A percentile compares a stretch with the other conserved stretches of the same genome.
Evolutionary conservation across 2,888 invertebrate species (phyloP).

Genomic region (Baronia brevicornis): DNA sequence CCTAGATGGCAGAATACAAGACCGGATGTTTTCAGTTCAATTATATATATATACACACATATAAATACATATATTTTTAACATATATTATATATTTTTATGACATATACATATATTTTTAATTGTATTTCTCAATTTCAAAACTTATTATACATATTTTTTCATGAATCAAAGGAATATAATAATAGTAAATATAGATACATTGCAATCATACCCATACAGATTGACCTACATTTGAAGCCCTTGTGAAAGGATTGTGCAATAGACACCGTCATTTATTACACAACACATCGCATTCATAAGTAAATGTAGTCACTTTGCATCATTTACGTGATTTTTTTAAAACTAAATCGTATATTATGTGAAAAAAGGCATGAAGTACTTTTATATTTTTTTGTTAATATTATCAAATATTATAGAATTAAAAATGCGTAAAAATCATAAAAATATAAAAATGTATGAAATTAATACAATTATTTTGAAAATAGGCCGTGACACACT

Average conservation of each 20-base stretch:
- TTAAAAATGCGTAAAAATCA: conserved; percentile 12
- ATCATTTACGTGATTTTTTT: conserved; percentile 53
- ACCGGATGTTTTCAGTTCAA: too few species aligned
- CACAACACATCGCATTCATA: conserved; percentile 69
- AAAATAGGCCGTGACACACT: conserved; percentile 62
- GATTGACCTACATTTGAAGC: conserved; percentile 74
- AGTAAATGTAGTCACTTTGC: conserved; percentile 64
- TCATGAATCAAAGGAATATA: conserved; percentile 4
- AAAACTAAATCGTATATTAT: conserved; percentile 24
- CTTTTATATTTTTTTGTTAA: conserved; percentile 26
- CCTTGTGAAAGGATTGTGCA: conserved; percentile 77
- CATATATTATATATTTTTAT: too few species aligned
- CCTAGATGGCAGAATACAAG: too few species aligned
- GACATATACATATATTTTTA: too few species aligned
- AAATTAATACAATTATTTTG: conserved; percentile 17
- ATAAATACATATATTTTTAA: too few species aligned
- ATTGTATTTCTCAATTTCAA: too few species aligned
- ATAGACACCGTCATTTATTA: conserved; percentile 75
- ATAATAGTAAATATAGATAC: conserved; percentile 25
- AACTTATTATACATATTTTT: conserved; percentile 8
- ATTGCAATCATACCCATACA: conserved; percentile 57
- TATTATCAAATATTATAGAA: conserved; percentile 3
- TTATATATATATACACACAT: too few species aligned
- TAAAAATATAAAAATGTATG: conserved; percentile 4
- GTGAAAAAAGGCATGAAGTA: conserved; percentile 31